phyloP scores from a whole-genome alignment of 2,888 invertebrate species.

The Cylloceria caligata region DNA sequence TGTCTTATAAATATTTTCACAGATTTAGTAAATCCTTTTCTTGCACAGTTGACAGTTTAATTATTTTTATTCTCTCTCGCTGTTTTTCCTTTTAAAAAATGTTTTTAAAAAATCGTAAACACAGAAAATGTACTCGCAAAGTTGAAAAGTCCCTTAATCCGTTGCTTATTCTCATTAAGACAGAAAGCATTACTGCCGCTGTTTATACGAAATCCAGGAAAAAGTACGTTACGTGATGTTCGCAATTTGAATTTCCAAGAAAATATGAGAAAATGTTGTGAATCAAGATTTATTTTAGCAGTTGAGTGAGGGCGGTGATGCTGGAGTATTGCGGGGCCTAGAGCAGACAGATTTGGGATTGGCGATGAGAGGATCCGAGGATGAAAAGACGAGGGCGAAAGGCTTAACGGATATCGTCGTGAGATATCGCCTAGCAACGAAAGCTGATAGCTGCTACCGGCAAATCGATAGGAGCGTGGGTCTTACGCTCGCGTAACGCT shows the following conservation, averaged over 20 bases:
- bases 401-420: slow-evolving; percentile 74
- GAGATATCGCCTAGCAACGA: slow-evolving; percentile 83
- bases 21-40: neutral
- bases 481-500: slow-evolving; percentile 71
- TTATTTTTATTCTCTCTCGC: neutral
- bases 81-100: neutral
- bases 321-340: neutral
- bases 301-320: neutral
- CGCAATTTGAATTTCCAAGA: neutral
- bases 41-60: neutral
- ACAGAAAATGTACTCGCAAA: slow-evolving; percentile 8
- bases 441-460: slow-evolving; percentile 79
- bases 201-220: neutral
- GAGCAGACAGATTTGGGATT: neutral
- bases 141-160: slow-evolving; percentile 18
- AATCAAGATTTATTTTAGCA: neutral
- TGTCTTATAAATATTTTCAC: neutral
- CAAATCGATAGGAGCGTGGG: slow-evolving; percentile 74
- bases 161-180: neutral
- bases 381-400: slow-evolving; percentile 61
- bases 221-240: neutral
- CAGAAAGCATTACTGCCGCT: neutral
- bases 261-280: neutral
- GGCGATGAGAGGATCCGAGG: slow-evolving; percentile 9
- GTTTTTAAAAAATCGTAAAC: slow-evolving; percentile 2